Base-by-base conservation (phyloP, 2,113 vertebrate species). In the Callaeas wilsoni region DNA sequence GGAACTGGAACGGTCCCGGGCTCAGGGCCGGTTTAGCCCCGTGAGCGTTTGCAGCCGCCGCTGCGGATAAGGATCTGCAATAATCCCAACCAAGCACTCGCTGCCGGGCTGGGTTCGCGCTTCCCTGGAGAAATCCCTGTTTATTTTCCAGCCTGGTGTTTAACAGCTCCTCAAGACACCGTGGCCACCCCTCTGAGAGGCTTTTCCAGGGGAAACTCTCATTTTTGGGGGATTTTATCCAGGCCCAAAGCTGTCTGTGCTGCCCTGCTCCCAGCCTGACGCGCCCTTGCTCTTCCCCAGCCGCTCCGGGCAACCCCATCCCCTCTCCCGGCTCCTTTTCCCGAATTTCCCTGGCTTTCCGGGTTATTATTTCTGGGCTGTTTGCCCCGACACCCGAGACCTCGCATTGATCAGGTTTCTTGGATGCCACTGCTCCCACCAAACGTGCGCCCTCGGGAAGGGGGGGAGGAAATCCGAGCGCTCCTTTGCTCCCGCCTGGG, bases 261-360 rank as follows among this genome's bases (percentile, higher is more conserved):
- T 64, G 27, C 37, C 14, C 50, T 1, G 1, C 37, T 84, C 84
- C 68, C n/a, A 5, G 16, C 10, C 18, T 0, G 0, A 9, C 8
- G 9, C 29, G 13, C 10, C 52, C 18, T 67, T 19, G 19, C 44
- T 56, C 42, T 60, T 85, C 15, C 39, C 49, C 20, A 26, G 35
- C 55, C 2, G 0, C 22, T 41, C n/a, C 0, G 0, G 0, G 1
- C n/a, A 17, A 3, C 49, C 30, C 26, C 11, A 23, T 55, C 6
- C 25, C 27, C 39, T 89, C 22, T 79, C 46, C 50, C 5, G 22
- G 27, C 44, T 89, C 35, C 44, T 90, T 68, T 42, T 62, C 71
- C 82, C 4, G 7, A 9, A 20, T 88, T 93, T 83, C 50, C 46
- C 53, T 0, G 3, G 41, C 57, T 73, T 85, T 52, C 78, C 41